Evolutionary conservation across 2,113 vertebrate genomes (phyloP), one percentile per base, ranked within the genome.

Genomic region (Phalacrocorax pelagicus): DNA sequence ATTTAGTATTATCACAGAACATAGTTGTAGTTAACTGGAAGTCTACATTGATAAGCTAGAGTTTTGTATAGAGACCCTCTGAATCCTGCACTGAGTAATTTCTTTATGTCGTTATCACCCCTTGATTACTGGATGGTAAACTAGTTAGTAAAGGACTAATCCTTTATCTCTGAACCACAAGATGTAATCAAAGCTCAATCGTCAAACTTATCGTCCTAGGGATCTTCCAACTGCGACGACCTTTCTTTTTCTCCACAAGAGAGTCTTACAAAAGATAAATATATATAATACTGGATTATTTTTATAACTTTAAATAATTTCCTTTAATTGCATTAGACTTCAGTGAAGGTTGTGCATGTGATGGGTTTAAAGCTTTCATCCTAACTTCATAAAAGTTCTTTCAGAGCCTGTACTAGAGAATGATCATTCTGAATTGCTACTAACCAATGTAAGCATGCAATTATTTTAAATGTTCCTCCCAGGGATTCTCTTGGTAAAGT

Each of bases 381-480:
- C 63, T 91, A 84, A 75, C 69, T 88, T 91, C 91, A 81, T 94
- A 92, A 81, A 95, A 96, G 80, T 92, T 92, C 81, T 86, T 90
- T 95, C 69, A 94, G 86, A 92, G 34, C 26, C 73, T 95, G 36
- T 87, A 61, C 74, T 77, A 90, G 62, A 79, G 75, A 94, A 77
- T 0, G 5, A 97, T 94, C 57, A 57, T 81, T 85, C 86, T 93
- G 90, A 93, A 94, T 82, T 89, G 65, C 84, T 81, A 72, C 86
- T 92, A 96, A 92, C 84, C 94, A 96, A 95, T 96, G 84, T 84
- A 94, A 88, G 72, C 49, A 86, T 94, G 81, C 69, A 97, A 96
- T 97, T 96, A 97, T 94, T 96, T 96, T 96, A 96, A 96, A 94
- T 94, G 88, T 92, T 95, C 73, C 90, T 97, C 92, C 57, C 75